Evolutionary conservation across 2,888 invertebrate species (phyloP).

Genomic region (Ormyrus nitidulus): DNA sequence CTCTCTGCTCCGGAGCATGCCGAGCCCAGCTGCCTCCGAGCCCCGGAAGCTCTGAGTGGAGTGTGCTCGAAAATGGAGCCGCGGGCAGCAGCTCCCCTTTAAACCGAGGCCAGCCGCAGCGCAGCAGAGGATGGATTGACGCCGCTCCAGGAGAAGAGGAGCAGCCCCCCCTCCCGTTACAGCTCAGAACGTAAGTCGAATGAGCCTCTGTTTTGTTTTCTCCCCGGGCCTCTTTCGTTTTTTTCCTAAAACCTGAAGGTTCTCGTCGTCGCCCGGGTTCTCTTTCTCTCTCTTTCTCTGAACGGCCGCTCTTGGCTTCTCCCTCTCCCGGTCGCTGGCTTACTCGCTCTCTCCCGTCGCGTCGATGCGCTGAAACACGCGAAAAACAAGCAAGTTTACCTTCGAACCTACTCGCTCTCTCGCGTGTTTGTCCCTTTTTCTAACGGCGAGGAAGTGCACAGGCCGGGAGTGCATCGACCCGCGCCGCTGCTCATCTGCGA

Average conservation of each 20-base stretch:
- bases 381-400: slow-evolving; percentile 45
- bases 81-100: slow-evolving; percentile 34
- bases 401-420: background rate
- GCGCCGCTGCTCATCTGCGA: background rate
- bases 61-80: slow-evolving; percentile 56
- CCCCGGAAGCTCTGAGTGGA: slow-evolving; percentile 22
- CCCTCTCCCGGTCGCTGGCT: background rate
- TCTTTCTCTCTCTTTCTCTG: slow-evolving; percentile 12
- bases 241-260: too few relatives aligned
- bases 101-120: too few relatives aligned
- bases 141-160: too few relatives aligned
- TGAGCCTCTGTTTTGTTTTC: too few relatives aligned
- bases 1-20: background rate
- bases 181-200: too few relatives aligned
- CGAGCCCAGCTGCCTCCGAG: slow-evolving; percentile 59
- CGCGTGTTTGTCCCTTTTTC: background rate
- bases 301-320: slow-evolving; percentile 10
- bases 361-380: slow-evolving; percentile 38
- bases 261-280: slow-evolving; percentile 11
- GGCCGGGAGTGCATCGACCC: too few relatives aligned
- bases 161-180: too few relatives aligned
- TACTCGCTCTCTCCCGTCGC: slow-evolving; percentile 20
- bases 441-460: too few relatives aligned
- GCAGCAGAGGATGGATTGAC: too few relatives aligned
- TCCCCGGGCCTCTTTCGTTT: too few relatives aligned